phyloP scores from a whole-genome alignment of 2,888 invertebrate genomes.

The Ectobius pallidus region DNA sequence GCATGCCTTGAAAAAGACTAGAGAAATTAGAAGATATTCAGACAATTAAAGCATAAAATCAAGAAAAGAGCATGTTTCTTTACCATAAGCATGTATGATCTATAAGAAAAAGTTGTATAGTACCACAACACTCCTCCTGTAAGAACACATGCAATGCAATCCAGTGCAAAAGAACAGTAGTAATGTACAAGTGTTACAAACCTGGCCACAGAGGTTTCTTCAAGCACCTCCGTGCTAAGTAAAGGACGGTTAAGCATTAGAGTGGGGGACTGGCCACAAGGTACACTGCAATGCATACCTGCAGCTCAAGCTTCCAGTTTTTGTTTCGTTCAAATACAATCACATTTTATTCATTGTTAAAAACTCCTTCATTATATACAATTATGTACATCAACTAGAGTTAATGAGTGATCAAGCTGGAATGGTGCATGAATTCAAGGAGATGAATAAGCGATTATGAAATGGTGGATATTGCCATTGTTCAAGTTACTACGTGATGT shows the following conservation, averaged over 20 bases:
- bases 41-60: too few relatives aligned
- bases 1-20: too few relatives aligned
- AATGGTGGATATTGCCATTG: too few relatives aligned
- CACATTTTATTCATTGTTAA: neutral
- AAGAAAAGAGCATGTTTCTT: too few relatives aligned
- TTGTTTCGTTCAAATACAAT: conserved; percentile 15
- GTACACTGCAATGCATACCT: conserved; percentile 28
- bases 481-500: too few relatives aligned
- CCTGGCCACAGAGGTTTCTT: conserved; percentile 50
- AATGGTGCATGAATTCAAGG: neutral
- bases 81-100: too few relatives aligned
- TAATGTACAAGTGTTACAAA: conserved; percentile 46
- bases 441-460: neutral
- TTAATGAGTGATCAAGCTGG: neutral
- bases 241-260: conserved; percentile 44
- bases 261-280: conserved; percentile 32
- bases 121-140: conserved; percentile 34
- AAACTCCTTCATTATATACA: neutral
- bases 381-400: neutral
- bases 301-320: conserved; percentile 20
- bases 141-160: conserved; percentile 7
- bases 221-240: conserved; percentile 49
- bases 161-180: conserved; percentile 23
- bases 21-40: too few relatives aligned
- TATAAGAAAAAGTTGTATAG: too few relatives aligned